These are phyloP conservation scores for Scartelaos histophorus DNA, from an alignment of 2,113 vertebrate genomes.

Conservation along the genomic window DNA sequence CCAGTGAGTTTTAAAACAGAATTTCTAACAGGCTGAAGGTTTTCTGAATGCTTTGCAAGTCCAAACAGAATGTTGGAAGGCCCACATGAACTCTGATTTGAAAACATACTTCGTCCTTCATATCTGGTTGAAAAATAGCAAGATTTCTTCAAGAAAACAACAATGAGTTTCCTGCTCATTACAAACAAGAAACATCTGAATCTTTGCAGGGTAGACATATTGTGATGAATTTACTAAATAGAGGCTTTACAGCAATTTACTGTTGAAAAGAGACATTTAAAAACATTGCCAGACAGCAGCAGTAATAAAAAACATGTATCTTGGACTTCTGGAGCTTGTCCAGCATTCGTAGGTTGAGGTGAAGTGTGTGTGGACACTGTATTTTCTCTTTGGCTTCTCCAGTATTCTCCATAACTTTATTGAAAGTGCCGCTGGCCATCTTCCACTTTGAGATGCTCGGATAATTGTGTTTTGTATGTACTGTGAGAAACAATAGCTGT, in stretches of 20 bases:
- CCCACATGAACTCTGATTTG: constrained; percentile 9
- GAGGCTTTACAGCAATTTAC: neutral
- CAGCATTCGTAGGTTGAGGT: constrained; percentile 29
- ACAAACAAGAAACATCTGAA: neutral
- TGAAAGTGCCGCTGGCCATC: constrained; percentile 7
- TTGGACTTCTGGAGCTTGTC: constrained; percentile 8
- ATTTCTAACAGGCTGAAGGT: constrained; percentile 11
- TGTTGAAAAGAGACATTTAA: constrained; percentile 13
- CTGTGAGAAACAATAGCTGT: neutral
- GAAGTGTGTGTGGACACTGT: constrained; percentile 16
- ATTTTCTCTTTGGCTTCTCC: constrained; percentile 23
- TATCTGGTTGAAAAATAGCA: neutral
- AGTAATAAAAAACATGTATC: constrained; percentile 7
- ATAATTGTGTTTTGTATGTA: constrained; percentile 1
- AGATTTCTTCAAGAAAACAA: neutral
- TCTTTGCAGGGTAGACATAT: neutral
- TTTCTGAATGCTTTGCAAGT: constrained; percentile 14
- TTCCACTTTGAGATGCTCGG: neutral
- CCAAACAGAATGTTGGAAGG: constrained; percentile 17
- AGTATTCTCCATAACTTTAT: constrained; percentile 24
- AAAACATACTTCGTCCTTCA: neutral
- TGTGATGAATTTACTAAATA: neutral
- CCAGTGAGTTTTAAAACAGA: neutral
- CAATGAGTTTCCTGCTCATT: neutral
- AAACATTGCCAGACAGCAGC: constrained; percentile 27